Evolutionary conservation across 1,140 invertebrate genomes (phyloP).

Genomic region (Agrypnia vestita): DNA sequence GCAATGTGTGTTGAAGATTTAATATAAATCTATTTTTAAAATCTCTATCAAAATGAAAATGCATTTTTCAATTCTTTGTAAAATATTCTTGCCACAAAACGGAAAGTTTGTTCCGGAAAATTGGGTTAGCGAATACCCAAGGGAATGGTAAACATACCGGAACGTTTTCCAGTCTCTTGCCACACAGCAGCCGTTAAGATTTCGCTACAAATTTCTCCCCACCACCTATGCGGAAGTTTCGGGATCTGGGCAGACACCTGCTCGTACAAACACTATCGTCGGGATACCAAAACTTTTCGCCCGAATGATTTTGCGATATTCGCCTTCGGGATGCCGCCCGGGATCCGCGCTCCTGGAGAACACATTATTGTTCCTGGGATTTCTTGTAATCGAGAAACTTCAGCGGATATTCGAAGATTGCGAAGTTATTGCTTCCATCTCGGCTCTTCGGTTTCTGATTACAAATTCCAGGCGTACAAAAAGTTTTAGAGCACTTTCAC

Average conservation of each 20-base stretch:
- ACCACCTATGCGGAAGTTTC: not conserved
- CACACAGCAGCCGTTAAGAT: not conserved
- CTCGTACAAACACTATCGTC: slow-evolving; percentile 2
- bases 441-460: slow-evolving; percentile 48
- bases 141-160: slow-evolving; percentile 33
- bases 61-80: not conserved
- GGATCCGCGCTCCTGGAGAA: slow-evolving; percentile 43
- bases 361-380: slow-evolving; percentile 56
- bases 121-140: slow-evolving; percentile 17
- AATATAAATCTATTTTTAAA: too few relatives aligned
- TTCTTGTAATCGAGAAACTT: slow-evolving; percentile 59
- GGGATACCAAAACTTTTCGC: slow-evolving; percentile 51
- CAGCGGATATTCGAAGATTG: slow-evolving; percentile 51
- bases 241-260: not conserved
- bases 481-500: slow-evolving; percentile 21
- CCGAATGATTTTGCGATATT: slow-evolving; percentile 54
- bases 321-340: slow-evolving; percentile 8
- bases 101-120: slow-evolving; percentile 16
- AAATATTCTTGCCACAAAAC: slow-evolving; percentile 12
- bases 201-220: not conserved
- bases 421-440: slow-evolving; percentile 33
- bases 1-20: too few relatives aligned
- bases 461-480: slow-evolving; percentile 41
- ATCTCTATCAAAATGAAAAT: not conserved
- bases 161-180: not conserved